Evolutionary conservation across 2,113 vertebrate genomes (phyloP).

Genomic region (Leptocoma aspasia): DNA sequence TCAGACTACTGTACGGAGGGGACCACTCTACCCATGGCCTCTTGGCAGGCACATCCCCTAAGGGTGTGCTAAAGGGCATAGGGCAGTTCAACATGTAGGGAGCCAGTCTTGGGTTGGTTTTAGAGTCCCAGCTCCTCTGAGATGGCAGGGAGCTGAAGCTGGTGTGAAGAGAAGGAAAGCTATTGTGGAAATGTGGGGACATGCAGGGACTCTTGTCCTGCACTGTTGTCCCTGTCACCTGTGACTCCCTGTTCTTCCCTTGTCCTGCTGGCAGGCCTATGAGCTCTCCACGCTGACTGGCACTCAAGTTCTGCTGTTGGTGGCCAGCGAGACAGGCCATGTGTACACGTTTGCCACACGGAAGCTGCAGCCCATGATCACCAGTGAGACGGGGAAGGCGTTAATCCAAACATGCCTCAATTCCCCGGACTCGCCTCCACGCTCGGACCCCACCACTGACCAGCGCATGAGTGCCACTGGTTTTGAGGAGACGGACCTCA

Average conservation of each 20-base stretch:
- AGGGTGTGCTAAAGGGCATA: background rate
- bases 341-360: constrained; percentile 98
- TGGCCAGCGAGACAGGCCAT: constrained; percentile 97
- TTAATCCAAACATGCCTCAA: constrained; percentile 99
- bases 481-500: constrained; percentile 98
- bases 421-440: constrained; percentile 95
- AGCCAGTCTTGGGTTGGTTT: background rate
- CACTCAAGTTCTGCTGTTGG: constrained; percentile 94
- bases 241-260: background rate
- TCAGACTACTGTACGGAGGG: background rate
- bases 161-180: background rate
- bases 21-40: background rate
- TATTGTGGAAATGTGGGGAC: accelerated
- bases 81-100: background rate
- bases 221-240: background rate
- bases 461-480: constrained; percentile 99
- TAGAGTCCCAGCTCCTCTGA: background rate
- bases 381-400: constrained; percentile 97
- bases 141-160: background rate
- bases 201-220: background rate
- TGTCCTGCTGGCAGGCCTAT: constrained; percentile 80
- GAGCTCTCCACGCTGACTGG: constrained; percentile 97
- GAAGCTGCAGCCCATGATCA: constrained; percentile 99
- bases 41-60: background rate
- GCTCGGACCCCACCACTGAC: constrained; percentile 94